A percentile compares a stretch with the other conserved stretches of the same genome.
Evolutionary conservation across 2,113 vertebrate species (phyloP).

Genomic region (Tychaedon coryphoeus): DNA sequence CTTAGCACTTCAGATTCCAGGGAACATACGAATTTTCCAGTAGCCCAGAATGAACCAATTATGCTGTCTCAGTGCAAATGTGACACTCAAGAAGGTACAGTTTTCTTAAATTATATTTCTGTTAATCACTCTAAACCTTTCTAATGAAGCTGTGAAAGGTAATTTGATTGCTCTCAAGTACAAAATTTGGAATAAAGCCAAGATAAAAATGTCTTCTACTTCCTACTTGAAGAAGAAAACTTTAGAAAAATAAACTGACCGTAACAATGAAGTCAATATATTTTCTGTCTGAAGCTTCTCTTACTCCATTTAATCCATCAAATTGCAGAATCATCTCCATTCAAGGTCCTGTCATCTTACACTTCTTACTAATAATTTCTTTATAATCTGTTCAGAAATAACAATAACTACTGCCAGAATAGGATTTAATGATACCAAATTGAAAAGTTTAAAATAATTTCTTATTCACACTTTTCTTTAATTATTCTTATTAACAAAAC

Average conservation of each 20-base stretch:
- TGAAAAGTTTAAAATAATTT: background rate
- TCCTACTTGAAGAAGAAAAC: background rate
- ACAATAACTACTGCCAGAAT: conserved; percentile 2
- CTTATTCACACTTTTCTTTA: background rate
- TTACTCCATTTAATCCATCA: conserved; percentile 5
- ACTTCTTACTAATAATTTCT: background rate
- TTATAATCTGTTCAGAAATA: conserved; percentile 28
- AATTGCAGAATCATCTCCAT: background rate
- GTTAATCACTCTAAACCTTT: background rate
- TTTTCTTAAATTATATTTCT: conserved; percentile 8
- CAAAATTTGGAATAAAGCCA: background rate
- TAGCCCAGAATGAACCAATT: conserved; percentile 62
- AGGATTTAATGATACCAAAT: background rate
- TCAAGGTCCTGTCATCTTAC: background rate
- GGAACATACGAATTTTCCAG: conserved; percentile 49
- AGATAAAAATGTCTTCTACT: background rate
- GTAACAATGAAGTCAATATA: background rate
- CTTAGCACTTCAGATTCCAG: conserved; percentile 40
- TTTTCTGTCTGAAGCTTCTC: background rate
- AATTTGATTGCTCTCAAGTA: conserved; percentile 4
- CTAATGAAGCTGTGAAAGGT: background rate
- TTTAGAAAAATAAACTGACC: background rate
- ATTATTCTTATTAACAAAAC: background rate
- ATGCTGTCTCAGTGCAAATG: conserved; percentile 73
- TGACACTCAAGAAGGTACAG: conserved; percentile 71